Percentiles rank a stretch among this genome's conserved stretches.
Evolutionary conservation across 1,140 invertebrate genomes (phyloP).

Genomic region (Nasonia giraulti): DNA sequence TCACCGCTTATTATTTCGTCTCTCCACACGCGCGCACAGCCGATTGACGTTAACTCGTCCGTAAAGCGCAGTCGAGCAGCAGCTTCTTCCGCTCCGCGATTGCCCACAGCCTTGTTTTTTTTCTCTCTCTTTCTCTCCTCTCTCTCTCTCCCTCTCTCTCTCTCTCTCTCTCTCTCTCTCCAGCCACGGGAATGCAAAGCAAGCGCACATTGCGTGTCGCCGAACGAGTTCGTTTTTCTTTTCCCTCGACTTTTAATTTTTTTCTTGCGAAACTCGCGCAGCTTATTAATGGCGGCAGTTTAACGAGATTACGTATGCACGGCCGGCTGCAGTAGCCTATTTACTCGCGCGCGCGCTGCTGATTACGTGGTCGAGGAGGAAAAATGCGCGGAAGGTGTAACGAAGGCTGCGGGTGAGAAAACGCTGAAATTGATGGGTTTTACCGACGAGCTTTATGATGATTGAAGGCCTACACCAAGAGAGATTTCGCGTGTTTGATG

Average conservation of each 20-base stretch:
- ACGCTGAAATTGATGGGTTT: not conserved
- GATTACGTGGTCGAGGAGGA: not conserved
- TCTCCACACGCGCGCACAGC: not conserved
- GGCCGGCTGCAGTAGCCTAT: constrained; percentile 3
- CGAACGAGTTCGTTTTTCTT: not conserved
- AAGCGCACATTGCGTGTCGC: not conserved
- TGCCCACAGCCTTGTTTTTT: not conserved
- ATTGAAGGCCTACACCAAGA: not conserved
- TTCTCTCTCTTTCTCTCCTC: no score
- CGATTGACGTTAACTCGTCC: constrained; percentile 12
- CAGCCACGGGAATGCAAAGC: not conserved
- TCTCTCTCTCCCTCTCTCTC: no score
- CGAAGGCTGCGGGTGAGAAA: not conserved
- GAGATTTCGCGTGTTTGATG: not conserved
- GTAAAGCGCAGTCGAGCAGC: constrained; percentile 5
- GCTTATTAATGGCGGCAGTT: constrained; percentile 27
- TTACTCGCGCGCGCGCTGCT: not conserved
- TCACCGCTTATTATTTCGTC: constrained; percentile 6
- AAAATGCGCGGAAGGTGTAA: not conserved
- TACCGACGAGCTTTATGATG: constrained; percentile 3
- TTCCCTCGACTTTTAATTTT: not conserved
- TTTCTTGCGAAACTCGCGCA: not conserved
- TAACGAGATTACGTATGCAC: constrained; percentile 23
- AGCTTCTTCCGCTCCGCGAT: not conserved
- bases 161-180: not conserved